Base-by-base conservation (phyloP, 2,113 vertebrate species). In the Larimichthys crocea region DNA sequence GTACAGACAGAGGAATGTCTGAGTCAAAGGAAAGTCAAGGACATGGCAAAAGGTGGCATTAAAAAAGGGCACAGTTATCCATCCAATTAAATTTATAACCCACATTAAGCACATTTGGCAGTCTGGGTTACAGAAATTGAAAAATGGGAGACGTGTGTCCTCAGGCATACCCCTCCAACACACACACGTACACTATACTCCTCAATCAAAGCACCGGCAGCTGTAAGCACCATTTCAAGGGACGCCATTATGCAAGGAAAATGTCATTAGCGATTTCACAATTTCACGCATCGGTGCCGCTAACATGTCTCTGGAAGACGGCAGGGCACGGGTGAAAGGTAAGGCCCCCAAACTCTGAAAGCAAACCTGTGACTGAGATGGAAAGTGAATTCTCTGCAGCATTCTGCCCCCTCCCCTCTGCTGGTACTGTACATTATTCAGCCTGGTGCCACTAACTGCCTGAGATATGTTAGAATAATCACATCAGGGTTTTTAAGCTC, bases 231-330 rank as follows among this genome's bases (percentile, higher is more conserved):
- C 83, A 78, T 87, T 90, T 90, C 48, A 71, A 76, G 67, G 76
- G 74, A 86, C 15, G 53, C 88, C 85, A 89, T 90, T 94, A 89
- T 92, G 88, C 89, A 87, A 82, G 83, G 67, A 78, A 92, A 92
- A 90, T 82, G 78, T 91, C 89, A 86, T 93, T 92, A 91, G 85
- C 77, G 70, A 85, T 93, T 93, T 92, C 84, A 91, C 84, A 92
- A 94, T 94, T 94, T 94, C 91, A 94, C 53, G 89, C 87, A 79
- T 76, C 81, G 31, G 55, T 81, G 91, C 62, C 10, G 29, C 77
- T 44, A 80, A 76, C 90, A 79, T 78, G 77, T 81, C 67, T 87
- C 31, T 59, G 76, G 77, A 89, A 89, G 76, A 83, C 16, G 62
- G 76, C 62, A 12, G 85, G 66, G 61, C 49, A 46, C 48, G 7